phyloP scores from a whole-genome alignment of 1,140 invertebrate species.

The Epicauta chinensis region DNA sequence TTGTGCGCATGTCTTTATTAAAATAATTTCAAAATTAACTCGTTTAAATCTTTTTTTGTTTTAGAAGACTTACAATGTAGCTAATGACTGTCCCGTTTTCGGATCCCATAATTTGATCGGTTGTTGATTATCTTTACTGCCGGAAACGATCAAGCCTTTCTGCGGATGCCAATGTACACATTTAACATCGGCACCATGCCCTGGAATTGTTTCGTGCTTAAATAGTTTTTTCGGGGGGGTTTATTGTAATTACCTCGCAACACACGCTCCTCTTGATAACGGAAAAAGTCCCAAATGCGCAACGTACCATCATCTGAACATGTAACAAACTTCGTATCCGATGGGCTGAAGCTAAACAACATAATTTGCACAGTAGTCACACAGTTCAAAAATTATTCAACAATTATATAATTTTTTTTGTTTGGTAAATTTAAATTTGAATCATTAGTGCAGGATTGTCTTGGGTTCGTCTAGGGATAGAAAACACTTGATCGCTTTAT shows the following conservation, averaged over 20 bases:
- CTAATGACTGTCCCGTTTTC: slow-evolving; percentile 82
- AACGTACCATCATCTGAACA: slow-evolving; percentile 99
- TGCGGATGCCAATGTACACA: slow-evolving; percentile 99
- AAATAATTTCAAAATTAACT: too few relatives aligned
- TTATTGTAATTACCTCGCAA: slow-evolving; percentile 79
- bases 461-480: slow-evolving; percentile 5
- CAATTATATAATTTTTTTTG: not conserved
- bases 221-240: not conserved
- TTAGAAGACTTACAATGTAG: slow-evolving; percentile 58
- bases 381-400: slow-evolving; percentile 1
- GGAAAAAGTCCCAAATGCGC: slow-evolving; percentile 97
- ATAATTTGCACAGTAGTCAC: slow-evolving; percentile 22
- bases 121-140: slow-evolving; percentile 99
- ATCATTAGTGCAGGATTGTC: slow-evolving; percentile 1
- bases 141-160: slow-evolving; percentile 93
- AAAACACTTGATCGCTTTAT: slow-evolving; percentile 6
- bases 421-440: not conserved
- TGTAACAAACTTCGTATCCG: slow-evolving; percentile 96
- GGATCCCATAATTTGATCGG: slow-evolving; percentile 99
- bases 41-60: slow-evolving; percentile 1
- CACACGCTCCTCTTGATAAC: slow-evolving; percentile 94
- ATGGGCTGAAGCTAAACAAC: slow-evolving; percentile 90
- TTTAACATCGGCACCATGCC: slow-evolving; percentile 99
- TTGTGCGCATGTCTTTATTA: slow-evolving; percentile 91
- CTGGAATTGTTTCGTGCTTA: slow-evolving; percentile 47